Evolutionary conservation across 2,888 invertebrate genomes (phyloP).

Genomic region (Acrocyrtus sp.): DNA sequence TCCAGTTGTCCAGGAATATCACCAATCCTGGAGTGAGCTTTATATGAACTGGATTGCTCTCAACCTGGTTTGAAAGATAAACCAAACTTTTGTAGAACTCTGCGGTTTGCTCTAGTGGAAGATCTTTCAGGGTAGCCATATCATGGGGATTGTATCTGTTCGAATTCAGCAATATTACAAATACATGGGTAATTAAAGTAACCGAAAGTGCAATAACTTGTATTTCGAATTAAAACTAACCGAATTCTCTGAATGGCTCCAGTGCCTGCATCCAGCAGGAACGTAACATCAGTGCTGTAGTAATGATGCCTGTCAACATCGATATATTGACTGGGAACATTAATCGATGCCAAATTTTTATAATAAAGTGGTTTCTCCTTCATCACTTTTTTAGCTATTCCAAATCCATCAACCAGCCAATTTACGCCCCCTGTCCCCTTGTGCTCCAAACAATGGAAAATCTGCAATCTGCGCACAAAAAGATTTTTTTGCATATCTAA

Average conservation of each 20-base stretch:
- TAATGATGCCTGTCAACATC: conserved; percentile 73
- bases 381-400: conserved; percentile 72
- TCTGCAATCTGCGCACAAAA: conserved; percentile 70
- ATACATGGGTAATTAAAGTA: neutral
- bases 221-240: conserved; percentile 66
- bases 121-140: conserved; percentile 73
- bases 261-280: conserved; percentile 70
- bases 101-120: conserved; percentile 69
- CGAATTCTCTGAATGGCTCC: conserved; percentile 74
- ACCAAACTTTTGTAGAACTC: conserved; percentile 74
- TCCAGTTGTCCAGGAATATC: conserved; percentile 81
- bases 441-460: conserved; percentile 73
- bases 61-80: conserved; percentile 70
- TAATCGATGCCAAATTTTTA: conserved; percentile 71
- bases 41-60: conserved; percentile 67
- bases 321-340: conserved; percentile 74
- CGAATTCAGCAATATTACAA: conserved; percentile 23
- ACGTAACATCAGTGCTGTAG: conserved; percentile 71
- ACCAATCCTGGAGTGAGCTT: conserved; percentile 77
- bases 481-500: too few species aligned
- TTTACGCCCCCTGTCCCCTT: conserved; percentile 78
- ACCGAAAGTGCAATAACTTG: neutral
- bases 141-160: conserved; percentile 79
- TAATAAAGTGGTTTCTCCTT: conserved; percentile 71
- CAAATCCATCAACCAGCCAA: conserved; percentile 79